Evolutionary conservation across 2,888 invertebrate species (phyloP).

Genomic region (Ectobius pallidus): DNA sequence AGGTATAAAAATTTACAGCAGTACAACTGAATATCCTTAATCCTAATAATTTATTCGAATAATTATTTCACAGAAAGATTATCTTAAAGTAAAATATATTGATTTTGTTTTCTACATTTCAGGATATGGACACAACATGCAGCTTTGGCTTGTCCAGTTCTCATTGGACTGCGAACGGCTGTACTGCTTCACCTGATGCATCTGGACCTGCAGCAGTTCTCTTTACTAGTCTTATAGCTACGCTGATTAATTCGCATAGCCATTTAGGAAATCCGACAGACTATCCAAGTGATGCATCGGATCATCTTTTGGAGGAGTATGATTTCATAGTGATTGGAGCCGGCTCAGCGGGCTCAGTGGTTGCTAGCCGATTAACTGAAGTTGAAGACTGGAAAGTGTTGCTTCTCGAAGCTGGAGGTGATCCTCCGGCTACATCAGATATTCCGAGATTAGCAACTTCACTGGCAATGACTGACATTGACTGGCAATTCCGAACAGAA

Average conservation of each 20-base stretch:
- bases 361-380: constrained; percentile 53
- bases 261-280: constrained; percentile 6
- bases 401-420: constrained; percentile 51
- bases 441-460: constrained; percentile 48
- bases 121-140: constrained; percentile 57
- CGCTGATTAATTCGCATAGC: constrained; percentile 3
- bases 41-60: too few species aligned
- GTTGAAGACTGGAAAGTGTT: constrained; percentile 47
- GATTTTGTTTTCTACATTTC: too few species aligned
- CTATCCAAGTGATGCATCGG: constrained; percentile 18
- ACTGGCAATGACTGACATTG: constrained; percentile 49
- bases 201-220: neutral
- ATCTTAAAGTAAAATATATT: too few species aligned
- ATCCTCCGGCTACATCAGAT: constrained; percentile 49
- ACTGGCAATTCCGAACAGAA: constrained; percentile 56
- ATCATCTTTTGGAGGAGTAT: constrained; percentile 11
- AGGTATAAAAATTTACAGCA: too few species aligned
- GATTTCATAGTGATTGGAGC: constrained; percentile 40
- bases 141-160: constrained; percentile 68
- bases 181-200: constrained; percentile 57
- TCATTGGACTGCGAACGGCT: constrained; percentile 66
- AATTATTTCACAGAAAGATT: too few species aligned
- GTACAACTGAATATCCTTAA: too few species aligned
- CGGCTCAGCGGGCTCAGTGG: constrained; percentile 53
- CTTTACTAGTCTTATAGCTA: neutral